Conservation (phyloP, 2,888 invertebrate genomes). For the Tipula vernalis region DNA sequence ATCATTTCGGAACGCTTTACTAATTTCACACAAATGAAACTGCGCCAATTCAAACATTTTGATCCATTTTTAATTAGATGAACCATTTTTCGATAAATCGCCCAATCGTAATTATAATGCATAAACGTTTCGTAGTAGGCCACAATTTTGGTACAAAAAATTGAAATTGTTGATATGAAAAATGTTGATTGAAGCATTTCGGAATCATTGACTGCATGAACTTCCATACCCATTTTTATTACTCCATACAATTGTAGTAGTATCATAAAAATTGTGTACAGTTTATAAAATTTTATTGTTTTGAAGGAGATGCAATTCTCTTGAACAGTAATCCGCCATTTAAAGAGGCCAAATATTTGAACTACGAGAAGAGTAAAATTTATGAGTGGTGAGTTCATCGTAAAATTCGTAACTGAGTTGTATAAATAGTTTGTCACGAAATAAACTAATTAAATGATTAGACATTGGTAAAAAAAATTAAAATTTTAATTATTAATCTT, state of each 20-base stretch:
- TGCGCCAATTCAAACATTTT: neutral
- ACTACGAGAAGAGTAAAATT: neutral
- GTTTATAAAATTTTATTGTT: neutral
- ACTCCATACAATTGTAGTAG: neutral
- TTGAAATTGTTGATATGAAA: neutral
- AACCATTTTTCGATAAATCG: neutral
- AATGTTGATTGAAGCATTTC: neutral
- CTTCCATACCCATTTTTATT: neutral
- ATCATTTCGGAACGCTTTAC: neutral
- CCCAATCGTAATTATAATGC: neutral
- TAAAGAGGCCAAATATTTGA: neutral
- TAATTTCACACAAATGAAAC: neutral
- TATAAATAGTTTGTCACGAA: no score
- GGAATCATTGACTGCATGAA: neutral
- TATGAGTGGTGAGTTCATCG: neutral
- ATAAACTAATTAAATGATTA: no score
- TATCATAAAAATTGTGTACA: neutral
- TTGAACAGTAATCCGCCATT: neutral
- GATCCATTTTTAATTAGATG: neutral
- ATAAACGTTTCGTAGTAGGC: neutral
- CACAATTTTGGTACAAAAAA: neutral
- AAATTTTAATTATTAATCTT: no score
- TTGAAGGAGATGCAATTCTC: neutral
- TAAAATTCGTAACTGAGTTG: neutral
- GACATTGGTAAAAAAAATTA: no score